Evolutionary conservation across 2,113 vertebrate genomes (phyloP).

Genomic region (Dolichallabes microphthalmus): DNA sequence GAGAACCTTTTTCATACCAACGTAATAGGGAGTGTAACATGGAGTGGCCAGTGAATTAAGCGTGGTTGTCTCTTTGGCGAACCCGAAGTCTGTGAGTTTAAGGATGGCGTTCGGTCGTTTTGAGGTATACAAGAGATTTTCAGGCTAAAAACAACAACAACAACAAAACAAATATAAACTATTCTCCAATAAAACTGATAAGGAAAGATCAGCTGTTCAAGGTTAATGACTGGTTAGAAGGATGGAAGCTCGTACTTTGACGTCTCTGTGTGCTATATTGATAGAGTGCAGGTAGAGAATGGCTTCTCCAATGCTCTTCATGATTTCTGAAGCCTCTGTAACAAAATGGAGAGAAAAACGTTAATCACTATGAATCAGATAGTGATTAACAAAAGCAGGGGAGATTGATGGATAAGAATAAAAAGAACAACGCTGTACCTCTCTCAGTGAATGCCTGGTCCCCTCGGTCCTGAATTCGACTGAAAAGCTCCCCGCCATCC

Average conservation of each 20-base stretch:
- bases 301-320: slow-evolving; percentile 95
- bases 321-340: slow-evolving; percentile 94
- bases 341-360: background rate
- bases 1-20: slow-evolving; percentile 77
- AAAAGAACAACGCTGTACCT: slow-evolving; percentile 68
- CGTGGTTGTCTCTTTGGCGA: slow-evolving; percentile 96
- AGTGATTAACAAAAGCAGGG: background rate
- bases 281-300: slow-evolving; percentile 91
- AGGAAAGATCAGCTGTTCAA: background rate
- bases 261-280: slow-evolving; percentile 96
- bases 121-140: slow-evolving; percentile 92
- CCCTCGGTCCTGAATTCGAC: slow-evolving; percentile 93
- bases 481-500: slow-evolving; percentile 96
- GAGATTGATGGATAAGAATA: background rate
- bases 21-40: slow-evolving; percentile 97
- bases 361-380: background rate
- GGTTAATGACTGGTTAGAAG: no score
- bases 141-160: slow-evolving; percentile 74
- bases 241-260: slow-evolving; percentile 80
- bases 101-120: slow-evolving; percentile 85
- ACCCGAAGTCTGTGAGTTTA: slow-evolving; percentile 98
- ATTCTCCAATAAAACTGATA: background rate
- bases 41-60: slow-evolving; percentile 95
- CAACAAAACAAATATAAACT: background rate
- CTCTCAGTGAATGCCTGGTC: slow-evolving; percentile 98